Percentiles rank a stretch among this genome's conserved stretches.
These are phyloP conservation scores for Dipodomys spectabilis DNA, from an alignment of 2,113 vertebrate genomes.

Conservation along the genomic window DNA sequence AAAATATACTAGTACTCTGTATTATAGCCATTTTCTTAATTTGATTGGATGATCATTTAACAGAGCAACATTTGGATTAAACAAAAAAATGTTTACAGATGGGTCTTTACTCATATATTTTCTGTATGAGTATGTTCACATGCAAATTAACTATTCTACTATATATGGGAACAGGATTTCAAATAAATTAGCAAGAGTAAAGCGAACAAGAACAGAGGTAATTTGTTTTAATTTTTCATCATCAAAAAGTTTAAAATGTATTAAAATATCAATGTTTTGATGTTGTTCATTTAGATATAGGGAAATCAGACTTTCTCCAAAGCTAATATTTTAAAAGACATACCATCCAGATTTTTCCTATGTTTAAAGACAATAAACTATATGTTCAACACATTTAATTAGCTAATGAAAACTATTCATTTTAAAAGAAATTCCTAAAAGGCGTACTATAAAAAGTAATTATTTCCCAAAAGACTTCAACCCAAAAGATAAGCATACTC, in stretches of 20 bases:
- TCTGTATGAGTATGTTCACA: conserved; percentile 36
- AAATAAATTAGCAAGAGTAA: conserved; percentile 42
- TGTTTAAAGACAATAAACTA: conserved; percentile 67
- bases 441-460: conserved; percentile 44
- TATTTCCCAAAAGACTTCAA: conserved; percentile 61
- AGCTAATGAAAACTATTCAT: conserved; percentile 63
- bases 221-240: not conserved
- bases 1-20: conserved; percentile 16
- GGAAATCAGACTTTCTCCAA: conserved; percentile 37
- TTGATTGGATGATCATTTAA: not conserved
- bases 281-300: conserved; percentile 19
- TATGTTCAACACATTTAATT: conserved; percentile 59
- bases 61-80: conserved; percentile 43
- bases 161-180: conserved; percentile 28
- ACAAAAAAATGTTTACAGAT: conserved; percentile 49
- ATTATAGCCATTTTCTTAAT: not conserved
- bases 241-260: conserved; percentile 9
- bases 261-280: conserved; percentile 61
- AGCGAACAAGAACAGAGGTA: conserved; percentile 1
- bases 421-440: conserved; percentile 66
- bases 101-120: conserved; percentile 2
- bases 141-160: conserved; percentile 18
- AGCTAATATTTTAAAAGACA: conserved; percentile 47
- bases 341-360: conserved; percentile 46
- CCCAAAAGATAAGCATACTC: conserved; percentile 65